Evolutionary conservation across 2,797 vertebrate species (phyloP), one percentile per base, ranked within the genome.

Genomic region (Spea hammondii): DNA sequence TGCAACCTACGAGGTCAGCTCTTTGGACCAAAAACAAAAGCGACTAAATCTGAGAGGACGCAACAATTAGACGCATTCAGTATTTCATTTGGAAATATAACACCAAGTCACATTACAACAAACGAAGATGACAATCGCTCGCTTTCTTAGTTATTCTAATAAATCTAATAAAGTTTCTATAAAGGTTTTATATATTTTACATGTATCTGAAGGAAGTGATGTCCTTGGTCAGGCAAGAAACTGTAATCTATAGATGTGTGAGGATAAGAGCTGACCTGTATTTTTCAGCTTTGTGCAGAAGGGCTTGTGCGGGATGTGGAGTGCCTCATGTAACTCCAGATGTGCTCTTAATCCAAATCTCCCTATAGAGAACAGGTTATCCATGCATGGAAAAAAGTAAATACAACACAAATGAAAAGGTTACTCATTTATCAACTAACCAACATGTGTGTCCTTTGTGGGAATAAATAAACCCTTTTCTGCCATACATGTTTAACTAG

Each of bases 1-100:
- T 83, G 82, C 84, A 88, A 86, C 78, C 80, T 84, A 85, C 85
- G 87, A 84, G 72, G 49, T 79, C 79, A 77, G 72, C 46, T 72
- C 67, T 69, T 79, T 7, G 78, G 74, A 68, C 75, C 80, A 81
- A 46, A 79, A 70, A 71, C 57, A 45, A 59, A 77, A 6, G n/a
- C 71, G 74, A 60, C 44, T 78, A 69, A 51, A 85, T 82, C 82
- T 57, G 84, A 88, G 83, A 80, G 84, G 84, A 75, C 70, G 78
- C 64, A 72, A 64, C 62, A 83, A 77, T 79, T 85, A 72, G 73
- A 81, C 80, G 85, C 85, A 86, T 68, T 65, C 2, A 32, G 5
- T n/a, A 44, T 14, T 48, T 73, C 17, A 66, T 59, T 47, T 72
- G 64, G 54, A 60, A 46, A 67, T 17, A 4, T 9, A 72, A 11